phyloP scores from a whole-genome alignment of 2,888 invertebrate genomes.

The Ormyrus thymus region DNA sequence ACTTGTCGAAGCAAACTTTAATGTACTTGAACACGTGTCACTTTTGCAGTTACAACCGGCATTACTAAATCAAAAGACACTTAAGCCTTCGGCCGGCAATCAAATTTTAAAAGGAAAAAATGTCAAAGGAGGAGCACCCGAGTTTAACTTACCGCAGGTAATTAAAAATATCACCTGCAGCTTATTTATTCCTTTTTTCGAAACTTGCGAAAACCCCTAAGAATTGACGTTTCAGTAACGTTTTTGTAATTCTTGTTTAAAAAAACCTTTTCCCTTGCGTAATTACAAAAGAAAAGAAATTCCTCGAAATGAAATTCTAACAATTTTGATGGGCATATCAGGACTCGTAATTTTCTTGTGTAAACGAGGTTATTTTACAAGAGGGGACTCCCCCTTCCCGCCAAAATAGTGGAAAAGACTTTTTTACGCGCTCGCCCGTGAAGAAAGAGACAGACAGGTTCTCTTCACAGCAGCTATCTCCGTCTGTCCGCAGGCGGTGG shows the following conservation, averaged over 20 bases:
- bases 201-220: too few relatives aligned
- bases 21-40: neutral
- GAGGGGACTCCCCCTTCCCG: neutral
- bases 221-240: neutral
- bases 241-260: conserved; percentile 5
- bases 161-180: neutral
- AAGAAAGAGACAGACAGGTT: conserved; percentile 43
- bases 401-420: conserved; percentile 24
- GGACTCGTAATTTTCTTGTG: conserved; percentile 21
- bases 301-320: neutral
- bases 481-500: conserved; percentile 66
- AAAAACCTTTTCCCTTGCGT: neutral
- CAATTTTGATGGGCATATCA: conserved; percentile 22
- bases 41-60: conserved; percentile 8
- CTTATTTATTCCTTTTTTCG: too few relatives aligned
- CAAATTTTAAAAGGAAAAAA: neutral
- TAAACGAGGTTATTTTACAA: conserved; percentile 15
- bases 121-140: neutral
- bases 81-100: neutral
- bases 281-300: neutral
- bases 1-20: neutral
- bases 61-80: neutral
- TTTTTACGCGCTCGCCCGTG: conserved; percentile 23
- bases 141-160: neutral
- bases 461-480: conserved; percentile 51